phyloP scores from a whole-genome alignment of 2,113 vertebrate species.

The Pelecanus crispus region DNA sequence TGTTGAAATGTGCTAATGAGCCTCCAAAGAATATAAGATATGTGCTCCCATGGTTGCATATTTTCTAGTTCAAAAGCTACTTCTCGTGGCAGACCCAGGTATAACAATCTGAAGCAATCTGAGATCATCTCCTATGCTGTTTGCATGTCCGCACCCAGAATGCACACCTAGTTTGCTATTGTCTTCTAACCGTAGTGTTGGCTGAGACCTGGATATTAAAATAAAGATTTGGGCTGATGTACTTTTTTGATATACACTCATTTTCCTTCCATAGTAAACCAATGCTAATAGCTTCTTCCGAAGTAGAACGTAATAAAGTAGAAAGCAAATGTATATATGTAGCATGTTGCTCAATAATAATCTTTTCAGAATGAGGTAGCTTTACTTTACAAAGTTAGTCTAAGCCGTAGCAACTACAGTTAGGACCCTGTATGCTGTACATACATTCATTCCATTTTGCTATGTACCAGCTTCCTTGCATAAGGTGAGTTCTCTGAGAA shows the following conservation, averaged over 20 bases:
- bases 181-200: not conserved
- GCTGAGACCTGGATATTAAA: not conserved
- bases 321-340: not conserved
- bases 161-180: not conserved
- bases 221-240: not conserved
- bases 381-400: not conserved
- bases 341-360: not conserved
- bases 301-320: not conserved
- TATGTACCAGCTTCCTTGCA: not conserved
- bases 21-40: not conserved
- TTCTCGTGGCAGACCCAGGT: constrained; percentile 3
- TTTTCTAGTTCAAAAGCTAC: constrained; percentile 32
- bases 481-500: not conserved
- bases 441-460: not conserved
- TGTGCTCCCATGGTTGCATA: not conserved
- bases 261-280: not conserved
- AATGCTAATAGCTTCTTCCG: not conserved
- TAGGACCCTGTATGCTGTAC: not conserved
- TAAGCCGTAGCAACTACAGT: not conserved
- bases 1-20: constrained; percentile 30
- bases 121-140: not conserved
- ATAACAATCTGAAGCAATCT: not conserved
- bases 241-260: not conserved
- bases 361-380: not conserved
- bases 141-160: not conserved